phyloP scores from a whole-genome alignment of 2,888 invertebrate genomes.

The Bellardia pandia region DNA sequence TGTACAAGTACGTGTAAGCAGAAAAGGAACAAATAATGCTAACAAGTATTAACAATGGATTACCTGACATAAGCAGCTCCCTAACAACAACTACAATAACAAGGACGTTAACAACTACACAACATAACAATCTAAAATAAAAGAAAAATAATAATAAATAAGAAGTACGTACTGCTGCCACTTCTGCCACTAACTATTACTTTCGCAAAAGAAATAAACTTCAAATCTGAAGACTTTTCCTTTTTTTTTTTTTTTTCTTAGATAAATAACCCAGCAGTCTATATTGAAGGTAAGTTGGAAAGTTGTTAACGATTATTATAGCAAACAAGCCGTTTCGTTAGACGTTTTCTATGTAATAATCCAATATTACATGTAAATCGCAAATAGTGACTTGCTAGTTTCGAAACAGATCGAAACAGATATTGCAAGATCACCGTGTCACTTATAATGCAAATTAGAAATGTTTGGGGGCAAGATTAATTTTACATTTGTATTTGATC shows the following conservation, averaged over 20 bases:
- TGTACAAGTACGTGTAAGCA: slow-evolving; percentile 53
- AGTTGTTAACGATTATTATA: no score
- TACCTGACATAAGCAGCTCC: slow-evolving; percentile 73
- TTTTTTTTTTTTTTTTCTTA: slow-evolving; percentile 12
- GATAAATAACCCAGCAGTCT: slow-evolving; percentile 40
- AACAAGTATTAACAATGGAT: slow-evolving; percentile 76
- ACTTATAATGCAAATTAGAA: no score
- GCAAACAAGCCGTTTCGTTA: no score
- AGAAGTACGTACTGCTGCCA: slow-evolving; percentile 29
- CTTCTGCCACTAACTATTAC: slow-evolving; percentile 31
- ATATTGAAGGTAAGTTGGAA: slow-evolving; percentile 23
- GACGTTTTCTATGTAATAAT: no score
- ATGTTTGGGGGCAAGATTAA: no score
- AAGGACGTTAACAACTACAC: slow-evolving; percentile 1
- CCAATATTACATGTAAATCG: no score
- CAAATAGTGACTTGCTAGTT: no score
- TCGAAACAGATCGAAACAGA: no score
- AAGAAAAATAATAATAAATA: slow-evolving; percentile 43
- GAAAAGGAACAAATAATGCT: slow-evolving; percentile 66
- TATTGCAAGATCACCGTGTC: no score
- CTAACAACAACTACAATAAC: slow-evolving; percentile 22
- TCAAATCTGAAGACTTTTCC: slow-evolving; percentile 42
- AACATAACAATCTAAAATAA: slow-evolving; percentile 40
- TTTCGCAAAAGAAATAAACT: slow-evolving; percentile 34
- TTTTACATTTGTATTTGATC: no score